A percentile compares a stretch with the other conserved stretches of the same genome.
Conservation (phyloP, 2,888 invertebrate species). For the Cantharis flavilabris region DNA sequence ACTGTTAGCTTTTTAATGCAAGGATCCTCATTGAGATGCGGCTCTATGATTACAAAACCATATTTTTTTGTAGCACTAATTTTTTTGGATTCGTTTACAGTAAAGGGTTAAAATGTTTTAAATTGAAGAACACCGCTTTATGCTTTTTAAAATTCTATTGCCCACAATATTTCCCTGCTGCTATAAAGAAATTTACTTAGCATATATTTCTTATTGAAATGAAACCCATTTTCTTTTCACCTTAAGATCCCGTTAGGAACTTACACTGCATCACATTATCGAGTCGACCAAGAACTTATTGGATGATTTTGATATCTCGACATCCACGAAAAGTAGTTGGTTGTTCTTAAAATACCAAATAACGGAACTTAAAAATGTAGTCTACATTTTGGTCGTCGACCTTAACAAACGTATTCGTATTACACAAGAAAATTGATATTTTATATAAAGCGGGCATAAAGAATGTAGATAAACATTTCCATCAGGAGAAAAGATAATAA, state of each 20-base stretch:
- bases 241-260: slow-evolving; percentile 45
- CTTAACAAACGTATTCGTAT: slow-evolving; percentile 41
- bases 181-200: neutral
- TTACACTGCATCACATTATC: slow-evolving; percentile 35
- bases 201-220: slow-evolving; percentile 41
- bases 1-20: slow-evolving; percentile 25
- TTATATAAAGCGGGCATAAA: slow-evolving; percentile 13
- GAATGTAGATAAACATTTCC: neutral
- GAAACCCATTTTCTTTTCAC: slow-evolving; percentile 52
- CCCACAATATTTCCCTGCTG: neutral
- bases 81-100: neutral
- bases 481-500: neutral
- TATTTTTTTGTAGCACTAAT: neutral
- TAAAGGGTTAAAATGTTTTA: neutral
- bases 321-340: slow-evolving; percentile 25
- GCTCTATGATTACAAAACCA: neutral
- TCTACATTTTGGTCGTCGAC: slow-evolving; percentile 53
- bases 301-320: neutral
- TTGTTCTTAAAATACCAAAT: slow-evolving; percentile 44
- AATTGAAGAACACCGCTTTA: neutral
- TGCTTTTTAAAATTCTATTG: neutral
- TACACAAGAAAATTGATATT: slow-evolving; percentile 38
- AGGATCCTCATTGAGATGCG: neutral
- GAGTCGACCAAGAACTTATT: slow-evolving; percentile 14
- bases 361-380: slow-evolving; percentile 52